These are phyloP conservation scores for Nannoperca australis DNA, from an alignment of 2,797 vertebrate genomes.

Conservation along the genomic window DNA sequence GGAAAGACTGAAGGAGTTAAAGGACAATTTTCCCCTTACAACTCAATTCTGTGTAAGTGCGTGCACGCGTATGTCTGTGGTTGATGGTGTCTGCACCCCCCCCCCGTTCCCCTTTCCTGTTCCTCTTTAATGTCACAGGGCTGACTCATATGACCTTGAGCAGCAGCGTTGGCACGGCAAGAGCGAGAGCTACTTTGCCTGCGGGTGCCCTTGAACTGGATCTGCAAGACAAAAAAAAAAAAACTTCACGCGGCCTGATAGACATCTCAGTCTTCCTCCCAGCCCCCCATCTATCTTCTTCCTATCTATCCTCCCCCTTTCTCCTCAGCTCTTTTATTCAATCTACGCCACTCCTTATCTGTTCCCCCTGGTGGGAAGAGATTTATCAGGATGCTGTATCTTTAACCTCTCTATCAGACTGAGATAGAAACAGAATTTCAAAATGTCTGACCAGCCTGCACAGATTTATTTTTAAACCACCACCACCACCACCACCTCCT, in stretches of 20 bases:
- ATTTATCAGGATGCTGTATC: slow-evolving; percentile 94
- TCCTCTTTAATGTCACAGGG: slow-evolving; percentile 97
- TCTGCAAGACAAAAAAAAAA: slow-evolving; percentile 95
- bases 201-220: slow-evolving; percentile 99
- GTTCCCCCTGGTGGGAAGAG: slow-evolving; percentile 85
- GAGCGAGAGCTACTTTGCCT: slow-evolving; percentile 94
- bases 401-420: slow-evolving; percentile 90
- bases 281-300: slow-evolving; percentile 39
- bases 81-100: slow-evolving; percentile 82
- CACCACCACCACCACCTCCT: slow-evolving; percentile 24
- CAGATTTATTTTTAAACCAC: slow-evolving; percentile 75
- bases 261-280: slow-evolving; percentile 91
- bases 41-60: slow-evolving; percentile 43
- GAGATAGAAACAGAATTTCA: slow-evolving; percentile 83
- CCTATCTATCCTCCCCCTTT: slow-evolving; percentile 49
- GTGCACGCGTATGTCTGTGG: slow-evolving; percentile 65
- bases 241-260: slow-evolving; percentile 94
- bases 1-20: slow-evolving; percentile 67
- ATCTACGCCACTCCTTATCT: slow-evolving; percentile 82
- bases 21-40: slow-evolving; percentile 75
- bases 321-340: slow-evolving; percentile 78
- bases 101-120: slow-evolving; percentile 74
- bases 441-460: slow-evolving; percentile 80
- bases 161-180: slow-evolving; percentile 91
- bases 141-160: slow-evolving; percentile 98